phyloP scores from a whole-genome alignment of 2,888 invertebrate genomes.

The Limnephilus marmoratus region DNA sequence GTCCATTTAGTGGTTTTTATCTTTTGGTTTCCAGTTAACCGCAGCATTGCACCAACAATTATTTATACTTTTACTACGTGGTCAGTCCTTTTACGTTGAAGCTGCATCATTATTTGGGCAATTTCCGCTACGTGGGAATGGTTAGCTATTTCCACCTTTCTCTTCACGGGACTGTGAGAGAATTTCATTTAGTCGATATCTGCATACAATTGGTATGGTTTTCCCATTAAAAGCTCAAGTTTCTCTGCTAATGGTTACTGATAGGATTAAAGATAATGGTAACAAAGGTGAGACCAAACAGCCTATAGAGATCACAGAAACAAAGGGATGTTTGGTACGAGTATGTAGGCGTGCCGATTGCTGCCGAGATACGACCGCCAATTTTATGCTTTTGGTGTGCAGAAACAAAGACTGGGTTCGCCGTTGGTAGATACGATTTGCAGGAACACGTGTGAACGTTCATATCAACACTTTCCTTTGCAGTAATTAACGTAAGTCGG shows the following conservation, averaged over 20 bases:
- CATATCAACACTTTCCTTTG: too few relatives aligned
- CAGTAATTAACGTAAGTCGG: too few relatives aligned
- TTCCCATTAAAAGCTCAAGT: not conserved
- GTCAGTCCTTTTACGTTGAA: not conserved
- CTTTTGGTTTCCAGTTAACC: not conserved
- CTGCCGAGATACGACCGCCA: too few relatives aligned
- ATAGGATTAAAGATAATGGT: not conserved
- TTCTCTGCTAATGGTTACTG: not conserved
- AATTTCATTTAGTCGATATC: not conserved
- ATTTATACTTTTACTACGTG: not conserved
- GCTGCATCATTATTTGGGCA: not conserved
- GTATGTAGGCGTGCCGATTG: too few relatives aligned
- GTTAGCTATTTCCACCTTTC: not conserved
- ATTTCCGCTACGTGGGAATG: not conserved
- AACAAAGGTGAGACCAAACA: too few relatives aligned
- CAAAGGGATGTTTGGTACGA: too few relatives aligned
- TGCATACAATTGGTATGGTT: not conserved
- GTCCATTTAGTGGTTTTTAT: too few relatives aligned
- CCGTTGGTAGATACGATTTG: too few relatives aligned
- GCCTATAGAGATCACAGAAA: too few relatives aligned
- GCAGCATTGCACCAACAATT: not conserved
- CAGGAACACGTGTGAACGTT: too few relatives aligned
- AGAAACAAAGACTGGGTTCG: too few relatives aligned
- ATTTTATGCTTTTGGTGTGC: too few relatives aligned
- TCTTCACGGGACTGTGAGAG: not conserved